phyloP scores from a whole-genome alignment of 53 echinoderm and acorn worm genomes.

The Echinarachnius parma region DNA sequence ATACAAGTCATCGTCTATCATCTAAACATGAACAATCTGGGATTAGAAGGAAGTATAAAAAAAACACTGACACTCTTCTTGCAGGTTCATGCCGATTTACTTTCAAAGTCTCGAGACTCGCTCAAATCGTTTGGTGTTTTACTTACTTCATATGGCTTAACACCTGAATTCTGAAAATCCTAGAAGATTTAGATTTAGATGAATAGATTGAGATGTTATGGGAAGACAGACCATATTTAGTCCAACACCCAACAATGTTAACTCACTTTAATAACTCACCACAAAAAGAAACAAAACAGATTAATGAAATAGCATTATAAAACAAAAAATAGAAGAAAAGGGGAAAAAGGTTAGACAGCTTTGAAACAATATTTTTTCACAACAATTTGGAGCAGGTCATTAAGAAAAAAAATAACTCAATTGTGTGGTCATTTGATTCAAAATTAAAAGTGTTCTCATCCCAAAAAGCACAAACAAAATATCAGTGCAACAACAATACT shows the following conservation, averaged over 20 bases:
- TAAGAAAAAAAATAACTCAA: too few relatives aligned
- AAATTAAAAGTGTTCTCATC: too few relatives aligned
- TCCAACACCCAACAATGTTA: background rate
- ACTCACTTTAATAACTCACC: background rate
- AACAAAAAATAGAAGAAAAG: background rate
- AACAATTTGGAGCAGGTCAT: too few relatives aligned
- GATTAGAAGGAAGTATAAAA: too few relatives aligned
- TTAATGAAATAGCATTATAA: background rate
- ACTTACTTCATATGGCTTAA: slow-evolving; percentile 39
- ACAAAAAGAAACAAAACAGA: background rate
- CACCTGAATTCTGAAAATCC: slow-evolving; percentile 39
- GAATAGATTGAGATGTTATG: slow-evolving; percentile 28
- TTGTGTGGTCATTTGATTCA: too few relatives aligned
- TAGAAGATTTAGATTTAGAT: slow-evolving; percentile 31
- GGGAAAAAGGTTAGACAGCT: background rate
- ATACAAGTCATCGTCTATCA: too few relatives aligned
- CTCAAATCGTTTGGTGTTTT: too few relatives aligned
- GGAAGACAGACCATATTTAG: slow-evolving; percentile 7
- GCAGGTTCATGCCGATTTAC: slow-evolving; percentile 38
- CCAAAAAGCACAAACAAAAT: too few relatives aligned
- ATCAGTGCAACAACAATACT: too few relatives aligned
- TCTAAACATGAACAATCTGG: too few relatives aligned
- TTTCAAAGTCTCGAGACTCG: too few relatives aligned
- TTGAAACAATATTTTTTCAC: too few relatives aligned
- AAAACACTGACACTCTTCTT: background rate